Evolutionary conservation across 37 sponge, comb jelly and placozoan genomes (phyloP).

Genomic region (Halisarca cf. caerulea): DNA sequence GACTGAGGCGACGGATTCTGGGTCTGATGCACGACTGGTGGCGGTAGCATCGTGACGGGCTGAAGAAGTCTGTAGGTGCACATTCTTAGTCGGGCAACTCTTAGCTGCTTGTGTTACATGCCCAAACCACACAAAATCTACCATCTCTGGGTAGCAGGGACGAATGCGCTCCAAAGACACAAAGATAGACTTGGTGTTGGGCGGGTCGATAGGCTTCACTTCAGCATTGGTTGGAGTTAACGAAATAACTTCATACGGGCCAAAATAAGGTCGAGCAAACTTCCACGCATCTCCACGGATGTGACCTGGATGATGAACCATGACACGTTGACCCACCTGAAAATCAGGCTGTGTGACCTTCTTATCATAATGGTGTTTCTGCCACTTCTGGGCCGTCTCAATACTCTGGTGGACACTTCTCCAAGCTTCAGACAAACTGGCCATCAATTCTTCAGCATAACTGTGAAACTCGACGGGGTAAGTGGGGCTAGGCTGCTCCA

Average conservation of each 20-base stretch:
- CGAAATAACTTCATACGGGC: conserved; percentile 34
- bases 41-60: no score
- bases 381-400: conserved; percentile 41
- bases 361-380: conserved; percentile 42
- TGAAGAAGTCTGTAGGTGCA: no score
- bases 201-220: no score
- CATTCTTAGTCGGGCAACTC: no score
- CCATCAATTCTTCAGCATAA: neutral
- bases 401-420: conserved; percentile 4
- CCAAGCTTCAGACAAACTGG: neutral
- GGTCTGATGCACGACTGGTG: no score
- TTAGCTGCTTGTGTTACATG: no score
- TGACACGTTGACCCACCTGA: conserved; percentile 27
- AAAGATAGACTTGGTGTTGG: no score
- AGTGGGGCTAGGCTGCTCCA: neutral
- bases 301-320: conserved; percentile 40
- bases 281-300: conserved; percentile 12
- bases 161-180: no score
- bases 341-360: neutral
- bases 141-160: no score
- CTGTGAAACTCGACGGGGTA: neutral
- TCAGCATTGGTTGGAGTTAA: conserved; percentile 24
- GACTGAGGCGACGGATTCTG: no score
- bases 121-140: no score
- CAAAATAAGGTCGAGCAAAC: conserved; percentile 36